Evolutionary conservation across 2,113 vertebrate species (phyloP), one percentile per base, ranked within the genome.

Genomic region (Hylia prasina): DNA sequence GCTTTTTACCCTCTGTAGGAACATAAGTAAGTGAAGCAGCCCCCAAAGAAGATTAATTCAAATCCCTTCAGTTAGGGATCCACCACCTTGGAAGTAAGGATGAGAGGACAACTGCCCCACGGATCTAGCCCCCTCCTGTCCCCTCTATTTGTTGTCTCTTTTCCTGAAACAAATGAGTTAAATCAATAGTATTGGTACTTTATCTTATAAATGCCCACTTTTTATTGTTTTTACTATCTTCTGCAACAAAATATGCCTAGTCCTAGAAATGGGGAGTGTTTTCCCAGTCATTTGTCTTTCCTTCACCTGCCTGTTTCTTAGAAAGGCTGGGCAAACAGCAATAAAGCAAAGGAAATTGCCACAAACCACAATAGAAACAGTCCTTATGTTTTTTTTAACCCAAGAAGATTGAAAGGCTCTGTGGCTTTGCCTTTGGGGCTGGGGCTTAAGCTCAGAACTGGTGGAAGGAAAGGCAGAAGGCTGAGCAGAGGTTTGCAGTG

Each of bases 111-210:
- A 3, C 37, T 70, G 27, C 10, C 15, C 48, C 11, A 20, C 8
- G 23, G 15, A 54, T 76, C n/a, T 15, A 56, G 21, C 31, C 31
- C 35, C 9, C 2, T 89, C 18, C 15, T 9, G 15, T 12, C 3
- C 5, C 1, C 2, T 37, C 13, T 31, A 2, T 13, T 39, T 51
- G 60, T 9, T 4, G 17, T 8, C 6, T 37, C 17, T 51, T 39
- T 61, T 47, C 40, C 56, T n/a, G 33, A 76, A 85, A 64, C 4
- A 48, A 70, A 61, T 3, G 1, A 31, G 7, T 56, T 14, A 61
- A 90, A 87, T 40, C 7, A 73, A 9, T 60, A 21, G 16, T 50
- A 37, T 40, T 25, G 60, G n/a, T 57, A 51, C 16, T 79, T 63
- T 42, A 15, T 65, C 31, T 50, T 20, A 14, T 2, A 37, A 75